phyloP scores from a whole-genome alignment of 2,888 invertebrate species.

The Smittia aterrima region DNA sequence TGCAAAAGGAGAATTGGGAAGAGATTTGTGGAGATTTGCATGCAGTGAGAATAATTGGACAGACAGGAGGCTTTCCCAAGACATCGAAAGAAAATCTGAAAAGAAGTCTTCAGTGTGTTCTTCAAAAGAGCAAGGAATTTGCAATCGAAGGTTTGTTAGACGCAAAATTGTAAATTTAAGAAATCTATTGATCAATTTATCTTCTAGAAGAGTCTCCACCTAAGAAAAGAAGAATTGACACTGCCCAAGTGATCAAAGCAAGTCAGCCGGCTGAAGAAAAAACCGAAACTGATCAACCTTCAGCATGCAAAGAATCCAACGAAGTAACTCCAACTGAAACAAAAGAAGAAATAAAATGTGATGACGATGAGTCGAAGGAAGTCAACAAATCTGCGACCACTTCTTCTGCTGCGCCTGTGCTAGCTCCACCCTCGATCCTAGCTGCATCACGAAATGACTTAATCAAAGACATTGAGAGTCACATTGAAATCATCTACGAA shows the following conservation, averaged over 20 bases:
- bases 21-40: slow-evolving; percentile 54
- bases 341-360: neutral
- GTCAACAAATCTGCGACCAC: neutral
- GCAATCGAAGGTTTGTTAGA: slow-evolving; percentile 43
- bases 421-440: neutral
- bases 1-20: slow-evolving; percentile 53
- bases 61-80: slow-evolving; percentile 52
- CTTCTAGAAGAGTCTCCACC: slow-evolving; percentile 43
- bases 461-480: slow-evolving; percentile 39
- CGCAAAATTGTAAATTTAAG: neutral
- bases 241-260: neutral
- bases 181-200: neutral
- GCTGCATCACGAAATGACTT: slow-evolving; percentile 22
- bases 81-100: slow-evolving; percentile 53
- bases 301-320: neutral
- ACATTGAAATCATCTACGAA: slow-evolving; percentile 39
- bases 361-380: neutral
- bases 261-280: neutral
- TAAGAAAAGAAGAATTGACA: slow-evolving; percentile 42
- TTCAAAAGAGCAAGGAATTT: slow-evolving; percentile 42
- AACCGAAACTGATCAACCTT: neutral
- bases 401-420: neutral
- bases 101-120: slow-evolving; percentile 49
- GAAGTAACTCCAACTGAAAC: neutral
- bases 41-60: slow-evolving; percentile 54